A percentile compares a stretch with the other conserved stretches of the same genome.
These are phyloP conservation scores for Nothocercus nigrocapillus DNA, from an alignment of 2,113 vertebrate genomes.

Conservation along the genomic window DNA sequence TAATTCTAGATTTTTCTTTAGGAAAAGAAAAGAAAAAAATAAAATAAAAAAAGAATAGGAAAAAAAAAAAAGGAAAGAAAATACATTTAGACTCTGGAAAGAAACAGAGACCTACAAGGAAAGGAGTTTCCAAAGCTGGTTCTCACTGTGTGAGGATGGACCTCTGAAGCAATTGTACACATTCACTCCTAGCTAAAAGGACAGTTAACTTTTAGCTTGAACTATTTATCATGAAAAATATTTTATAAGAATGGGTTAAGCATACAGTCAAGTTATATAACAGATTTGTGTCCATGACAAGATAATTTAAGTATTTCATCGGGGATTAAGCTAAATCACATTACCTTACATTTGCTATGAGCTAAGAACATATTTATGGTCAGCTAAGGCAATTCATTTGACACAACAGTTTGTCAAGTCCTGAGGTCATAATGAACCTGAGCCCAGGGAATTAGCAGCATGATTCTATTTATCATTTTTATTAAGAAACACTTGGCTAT, in stretches of 20 bases:
- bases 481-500: neutral
- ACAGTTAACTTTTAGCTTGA: constrained; percentile 1
- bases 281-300: neutral
- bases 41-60: neutral
- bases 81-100: neutral
- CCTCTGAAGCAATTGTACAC: neutral
- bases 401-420: neutral
- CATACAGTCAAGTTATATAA: neutral
- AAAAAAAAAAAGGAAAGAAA: neutral
- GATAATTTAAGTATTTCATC: neutral
- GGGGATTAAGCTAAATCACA: neutral
- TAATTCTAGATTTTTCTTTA: neutral
- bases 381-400: neutral
- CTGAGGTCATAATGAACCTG: neutral
- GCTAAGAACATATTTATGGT: neutral
- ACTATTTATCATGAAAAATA: neutral
- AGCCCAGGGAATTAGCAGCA: neutral
- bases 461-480: neutral
- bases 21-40: accelerated
- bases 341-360: neutral
- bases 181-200: neutral
- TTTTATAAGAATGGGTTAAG: neutral
- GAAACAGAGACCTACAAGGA: neutral
- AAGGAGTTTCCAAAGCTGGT: neutral
- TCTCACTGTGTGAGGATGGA: neutral